Evolutionary conservation across 2,797 vertebrate species (phyloP).

Genomic region (Halcyon smyrnensis): DNA sequence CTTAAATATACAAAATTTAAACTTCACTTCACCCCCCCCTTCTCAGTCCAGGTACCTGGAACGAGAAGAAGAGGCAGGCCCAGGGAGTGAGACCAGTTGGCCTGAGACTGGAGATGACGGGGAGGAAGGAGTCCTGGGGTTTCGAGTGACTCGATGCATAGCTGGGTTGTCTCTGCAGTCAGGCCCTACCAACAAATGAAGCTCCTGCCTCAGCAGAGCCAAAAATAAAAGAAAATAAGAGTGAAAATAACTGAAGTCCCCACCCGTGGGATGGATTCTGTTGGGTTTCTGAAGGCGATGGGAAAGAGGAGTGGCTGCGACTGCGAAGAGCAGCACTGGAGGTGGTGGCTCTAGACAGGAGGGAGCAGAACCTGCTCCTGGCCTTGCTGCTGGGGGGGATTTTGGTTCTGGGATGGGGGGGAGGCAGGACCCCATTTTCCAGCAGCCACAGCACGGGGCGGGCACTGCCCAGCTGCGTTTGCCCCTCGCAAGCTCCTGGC

Average conservation of each 20-base stretch:
- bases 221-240: neutral
- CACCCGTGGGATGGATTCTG: neutral
- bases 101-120: neutral
- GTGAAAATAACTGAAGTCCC: neutral
- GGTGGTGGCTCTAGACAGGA: neutral
- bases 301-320: neutral
- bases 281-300: neutral
- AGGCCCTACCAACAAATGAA: neutral
- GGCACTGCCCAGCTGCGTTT: fast-evolving
- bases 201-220: neutral
- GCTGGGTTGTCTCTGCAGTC: neutral
- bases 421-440: neutral
- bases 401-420: neutral
- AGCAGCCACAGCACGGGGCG: neutral
- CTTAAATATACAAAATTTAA: conserved; percentile 22
- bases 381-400: neutral
- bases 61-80: neutral
- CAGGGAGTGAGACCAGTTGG: neutral
- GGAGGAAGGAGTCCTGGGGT: neutral
- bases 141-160: neutral
- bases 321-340: neutral
- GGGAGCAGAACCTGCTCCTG: neutral
- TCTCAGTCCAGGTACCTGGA: neutral
- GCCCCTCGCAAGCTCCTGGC: neutral
- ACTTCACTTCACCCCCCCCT: neutral